A percentile compares a stretch with the other conserved stretches of the same genome.
phyloP scores from a whole-genome alignment of 92 coral and sea anemone genomes.

The Galaxea fascicularis region DNA sequence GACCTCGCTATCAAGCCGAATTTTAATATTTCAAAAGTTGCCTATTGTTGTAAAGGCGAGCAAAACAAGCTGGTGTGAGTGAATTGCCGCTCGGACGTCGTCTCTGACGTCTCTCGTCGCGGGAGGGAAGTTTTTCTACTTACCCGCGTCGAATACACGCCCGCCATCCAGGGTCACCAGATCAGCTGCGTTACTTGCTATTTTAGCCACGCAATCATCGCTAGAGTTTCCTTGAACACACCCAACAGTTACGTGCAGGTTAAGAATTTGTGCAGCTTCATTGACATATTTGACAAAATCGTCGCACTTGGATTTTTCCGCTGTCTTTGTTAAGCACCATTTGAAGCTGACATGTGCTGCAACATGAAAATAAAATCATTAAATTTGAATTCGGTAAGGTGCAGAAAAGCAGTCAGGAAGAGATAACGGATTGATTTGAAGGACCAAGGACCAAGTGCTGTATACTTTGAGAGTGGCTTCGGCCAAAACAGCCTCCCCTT shows the following conservation, averaged over 20 bases:
- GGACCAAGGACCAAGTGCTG: too few species aligned
- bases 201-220: constrained; percentile 54
- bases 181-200: constrained; percentile 54
- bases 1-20: too few species aligned
- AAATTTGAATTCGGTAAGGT: neutral
- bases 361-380: neutral
- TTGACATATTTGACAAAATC: constrained; percentile 33
- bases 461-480: too few species aligned
- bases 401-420: too few species aligned
- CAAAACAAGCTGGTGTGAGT: too few species aligned
- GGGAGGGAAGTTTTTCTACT: too few species aligned
- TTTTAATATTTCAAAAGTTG: too few species aligned
- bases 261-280: constrained; percentile 1
- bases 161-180: constrained; percentile 82
- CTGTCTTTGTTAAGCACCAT: constrained; percentile 59
- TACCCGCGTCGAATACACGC: constrained; percentile 61
- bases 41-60: too few species aligned
- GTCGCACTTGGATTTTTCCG: constrained; percentile 51
- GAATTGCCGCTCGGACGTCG: too few species aligned
- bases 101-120: too few species aligned
- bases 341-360: constrained; percentile 36
- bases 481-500: too few species aligned
- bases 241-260: constrained; percentile 1
- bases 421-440: too few species aligned
- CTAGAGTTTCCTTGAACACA: constrained; percentile 43